Conservation (phyloP, 2,888 invertebrate genomes). For the Nemotelus pantherinus region DNA sequence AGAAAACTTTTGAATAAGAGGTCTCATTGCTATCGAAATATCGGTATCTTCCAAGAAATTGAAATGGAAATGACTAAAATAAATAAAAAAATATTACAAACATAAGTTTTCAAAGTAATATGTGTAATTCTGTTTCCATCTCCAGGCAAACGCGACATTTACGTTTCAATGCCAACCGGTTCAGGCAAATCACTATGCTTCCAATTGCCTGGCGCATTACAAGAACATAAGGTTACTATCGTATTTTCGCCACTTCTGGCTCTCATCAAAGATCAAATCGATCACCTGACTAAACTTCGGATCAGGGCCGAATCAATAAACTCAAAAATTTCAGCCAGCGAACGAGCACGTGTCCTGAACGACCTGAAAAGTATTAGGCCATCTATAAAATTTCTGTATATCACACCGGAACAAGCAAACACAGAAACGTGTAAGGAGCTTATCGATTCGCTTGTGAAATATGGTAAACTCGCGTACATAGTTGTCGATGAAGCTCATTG, state of each 20-base stretch:
- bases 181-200: constrained; percentile 98
- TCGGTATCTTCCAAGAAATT: too few species aligned
- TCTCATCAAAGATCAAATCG: constrained; percentile 96
- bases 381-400: constrained; percentile 85
- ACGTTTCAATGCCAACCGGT: constrained; percentile 98
- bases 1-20: too few species aligned
- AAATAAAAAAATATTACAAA: too few species aligned
- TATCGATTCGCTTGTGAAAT: constrained; percentile 75
- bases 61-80: too few species aligned
- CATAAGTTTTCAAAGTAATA: background rate
- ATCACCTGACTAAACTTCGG: constrained; percentile 79
- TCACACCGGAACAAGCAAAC: constrained; percentile 96
- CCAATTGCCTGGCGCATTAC: constrained; percentile 91
- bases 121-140: background rate
- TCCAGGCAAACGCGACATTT: constrained; percentile 87
- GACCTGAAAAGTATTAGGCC: constrained; percentile 82
- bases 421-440: constrained; percentile 78
- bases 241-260: constrained; percentile 97
- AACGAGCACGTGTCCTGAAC: constrained; percentile 78
- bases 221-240: constrained; percentile 82
- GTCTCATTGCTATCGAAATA: too few species aligned
- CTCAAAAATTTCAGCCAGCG: constrained; percentile 84
- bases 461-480: constrained; percentile 85
- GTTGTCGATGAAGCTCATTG: constrained; percentile 98
- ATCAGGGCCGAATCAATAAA: constrained; percentile 90